Base-by-base conservation (phyloP, 2,113 vertebrate species). In the Speoplatyrhinus poulsoni region DNA sequence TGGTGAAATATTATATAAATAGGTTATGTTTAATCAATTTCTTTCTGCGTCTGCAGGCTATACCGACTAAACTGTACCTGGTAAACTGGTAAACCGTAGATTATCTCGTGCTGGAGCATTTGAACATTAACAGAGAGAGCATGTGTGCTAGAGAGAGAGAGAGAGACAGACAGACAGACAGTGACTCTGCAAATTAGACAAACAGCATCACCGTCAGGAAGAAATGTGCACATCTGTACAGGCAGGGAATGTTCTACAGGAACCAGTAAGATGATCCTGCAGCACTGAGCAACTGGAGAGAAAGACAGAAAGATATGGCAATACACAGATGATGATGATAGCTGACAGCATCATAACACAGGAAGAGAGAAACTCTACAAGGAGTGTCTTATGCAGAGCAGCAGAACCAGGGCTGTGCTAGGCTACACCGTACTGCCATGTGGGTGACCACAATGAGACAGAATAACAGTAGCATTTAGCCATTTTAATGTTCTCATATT, bases 241-340 rank as follows among this genome's bases (percentile, higher is more conserved):
- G 57, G 65, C 65, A 52, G 63, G 61, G 48, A 75, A 47, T 61
- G 61, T 17, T 48, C 46, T 52, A 60, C 72, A 72, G 76, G 68
- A 79, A 16, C 55, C 10, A n/a, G 81, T 90, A 87, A 90, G 82
- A 84, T 90, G 87, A 90, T 80, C 64, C 32, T 55, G 71, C 88
- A 86, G 76, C 60, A 58, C 60, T 64, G 16, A 82, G 74, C 59
- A 77, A 79, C 88, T 86, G 87, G 70, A 36, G 11, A 49, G 12
- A 50, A 50, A 59, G 58, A 50, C 10, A 63, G 47, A 50, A 32
- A 8, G 47, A 63, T 9, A 4, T 3, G 12, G 13, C 46, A 0
- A 61, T 1, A 16, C 10, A 62, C n/a, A 47, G 46, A n/a, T 26
- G 46, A 48, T 26, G 46, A 48, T 15, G 33, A n/a, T 11, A 26